Evolutionary conservation across 1,140 invertebrate species (phyloP).

Genomic region (Drosophila auraria): DNA sequence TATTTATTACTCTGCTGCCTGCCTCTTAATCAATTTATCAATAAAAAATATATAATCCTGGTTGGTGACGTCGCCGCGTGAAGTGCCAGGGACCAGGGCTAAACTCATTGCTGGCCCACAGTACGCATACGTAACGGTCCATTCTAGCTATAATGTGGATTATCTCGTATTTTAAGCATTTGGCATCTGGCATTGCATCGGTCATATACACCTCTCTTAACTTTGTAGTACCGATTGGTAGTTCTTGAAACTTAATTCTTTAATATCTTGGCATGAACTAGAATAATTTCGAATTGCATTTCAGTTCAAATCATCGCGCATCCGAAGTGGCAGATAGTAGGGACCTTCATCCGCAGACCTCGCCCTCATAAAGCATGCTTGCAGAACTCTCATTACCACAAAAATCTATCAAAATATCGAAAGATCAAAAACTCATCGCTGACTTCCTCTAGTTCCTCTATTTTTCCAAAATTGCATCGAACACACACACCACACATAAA

Average conservation of each 20-base stretch:
- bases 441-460: slow-evolving; percentile 17
- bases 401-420: slow-evolving; percentile 19
- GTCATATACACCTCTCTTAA: slow-evolving; percentile 30
- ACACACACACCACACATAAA: slow-evolving; percentile 27
- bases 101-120: slow-evolving; percentile 2
- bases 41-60: slow-evolving; percentile 30
- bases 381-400: slow-evolving; percentile 31
- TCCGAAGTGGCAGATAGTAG: slow-evolving; percentile 14
- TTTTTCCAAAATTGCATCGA: slow-evolving; percentile 45
- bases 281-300: slow-evolving; percentile 33
- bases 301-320: slow-evolving; percentile 27
- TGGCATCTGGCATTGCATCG: slow-evolving; percentile 51
- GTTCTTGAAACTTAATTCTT: slow-evolving; percentile 43
- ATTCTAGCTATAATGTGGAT: slow-evolving; percentile 43
- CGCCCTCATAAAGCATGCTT: slow-evolving; percentile 60
- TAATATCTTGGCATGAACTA: slow-evolving; percentile 38
- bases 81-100: slow-evolving; percentile 15
- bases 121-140: slow-evolving; percentile 27
- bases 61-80: slow-evolving; percentile 29
- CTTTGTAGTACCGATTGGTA: slow-evolving; percentile 38
- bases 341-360: slow-evolving; percentile 38
- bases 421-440: slow-evolving; percentile 30
- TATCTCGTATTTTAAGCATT: slow-evolving; percentile 41
- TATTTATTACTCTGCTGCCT: slow-evolving; percentile 33
- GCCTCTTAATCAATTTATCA: slow-evolving; percentile 20